phyloP scores from a whole-genome alignment of 2,113 vertebrate genomes.

The Actenoides lindsayi region DNA sequence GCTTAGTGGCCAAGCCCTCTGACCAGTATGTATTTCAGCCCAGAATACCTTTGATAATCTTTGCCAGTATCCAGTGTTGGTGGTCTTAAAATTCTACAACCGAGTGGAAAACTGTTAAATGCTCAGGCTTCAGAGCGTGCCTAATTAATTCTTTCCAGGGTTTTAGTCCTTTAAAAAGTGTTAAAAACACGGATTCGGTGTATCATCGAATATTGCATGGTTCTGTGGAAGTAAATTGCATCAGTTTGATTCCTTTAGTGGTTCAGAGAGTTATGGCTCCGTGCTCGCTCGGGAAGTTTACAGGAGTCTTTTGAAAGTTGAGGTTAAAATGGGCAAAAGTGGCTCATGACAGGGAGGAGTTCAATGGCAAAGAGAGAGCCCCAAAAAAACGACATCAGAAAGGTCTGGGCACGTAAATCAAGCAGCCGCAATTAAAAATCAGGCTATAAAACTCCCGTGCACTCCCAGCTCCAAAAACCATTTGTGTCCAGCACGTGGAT shows the following conservation, averaged over 20 bases:
- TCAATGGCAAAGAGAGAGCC: background rate
- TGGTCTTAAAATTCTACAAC: slow-evolving; percentile 63
- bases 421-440: background rate
- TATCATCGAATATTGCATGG: slow-evolving; percentile 64
- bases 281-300: background rate
- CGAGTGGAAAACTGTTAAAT: slow-evolving; percentile 59
- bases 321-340: background rate
- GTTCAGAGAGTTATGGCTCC: slow-evolving; percentile 41
- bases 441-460: background rate
- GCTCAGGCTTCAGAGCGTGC: slow-evolving; percentile 48
- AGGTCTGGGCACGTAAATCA: background rate
- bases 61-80: slow-evolving; percentile 58
- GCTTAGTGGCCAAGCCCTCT: slow-evolving; percentile 29
- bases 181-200: slow-evolving; percentile 63
- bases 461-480: background rate
- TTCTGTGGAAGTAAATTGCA: slow-evolving; percentile 67
- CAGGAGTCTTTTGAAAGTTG: slow-evolving; percentile 19
- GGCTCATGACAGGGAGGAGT: background rate
- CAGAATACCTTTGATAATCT: slow-evolving; percentile 52
- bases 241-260: slow-evolving; percentile 30
- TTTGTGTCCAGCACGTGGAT: background rate
- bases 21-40: slow-evolving; percentile 42
- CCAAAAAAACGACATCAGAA: background rate
- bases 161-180: slow-evolving; percentile 67
- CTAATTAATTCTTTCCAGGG: slow-evolving; percentile 70